phyloP scores from a whole-genome alignment of 2,113 vertebrate genomes.

The Sus scrofa region T2T-Sscrofa CM000829.6:60527501-60528000 shows the following conservation, averaged over 20 bases:
- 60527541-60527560: not conserved
- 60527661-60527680: not conserved
- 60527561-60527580: not conserved
- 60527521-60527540: not conserved
- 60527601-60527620: fast-evolving
- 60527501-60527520: not conserved
- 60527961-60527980: slow-evolving; percentile 73
- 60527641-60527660: not conserved
- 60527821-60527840: slow-evolving; percentile 79
- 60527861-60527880: slow-evolving; percentile 84
- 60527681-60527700: slow-evolving; percentile 37
- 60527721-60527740: slow-evolving; percentile 65
- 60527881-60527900: slow-evolving; percentile 85
- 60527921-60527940: slow-evolving; percentile 84
- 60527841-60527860: slow-evolving; percentile 79
- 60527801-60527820: slow-evolving; percentile 76
- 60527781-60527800: slow-evolving; percentile 25
- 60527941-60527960: slow-evolving; percentile 65
- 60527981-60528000: not conserved
- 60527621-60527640: fast-evolving
- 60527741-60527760: slow-evolving; percentile 70
- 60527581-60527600: fast-evolving
- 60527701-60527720: not conserved
- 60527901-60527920: slow-evolving; percentile 84
- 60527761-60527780: slow-evolving; percentile 73